Evolutionary conservation across 2,113 vertebrate genomes (phyloP), one percentile per base, ranked within the genome.

Genomic region (Pseudonaja textilis): DNA sequence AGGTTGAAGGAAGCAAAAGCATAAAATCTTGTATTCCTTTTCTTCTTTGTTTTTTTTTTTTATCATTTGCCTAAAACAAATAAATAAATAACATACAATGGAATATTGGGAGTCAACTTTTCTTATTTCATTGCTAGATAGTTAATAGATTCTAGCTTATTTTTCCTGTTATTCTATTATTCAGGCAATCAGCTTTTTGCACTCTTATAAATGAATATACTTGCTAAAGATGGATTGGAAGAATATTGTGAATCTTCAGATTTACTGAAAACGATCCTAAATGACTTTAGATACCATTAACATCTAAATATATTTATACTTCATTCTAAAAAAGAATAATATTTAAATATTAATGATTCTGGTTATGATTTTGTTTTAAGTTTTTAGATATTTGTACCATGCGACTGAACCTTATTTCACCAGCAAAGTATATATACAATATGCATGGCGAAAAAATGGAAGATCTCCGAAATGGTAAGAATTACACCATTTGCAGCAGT

Each of bases 321-420:
- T 88, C 57, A 55, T 47, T 87, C 16, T 55, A 22, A 50, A 4
- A 25, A 54, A 88, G 16, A 6, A 3, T 4, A 94, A 89, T 91
- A 56, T 42, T 93, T 56, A 54, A 1, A 2, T 39, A 81, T 93
- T 54, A 93, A 12, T 56, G 87, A 91, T 50, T 90, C 0, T 11
- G 93, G 87, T 89, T 89, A 1, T 69, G 91, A 25, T 18, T 61
- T 93, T 91, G 1, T 86, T 0, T 86, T 0, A 94, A 96, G 93
- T 89, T 97, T 97, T 96, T 97, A 95, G 96, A 93, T 94, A 89
- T 69, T 89, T 97, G 92, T 26, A 96, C 92, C 61, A 50, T 92
- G n/a, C 96, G 34, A 93, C 64, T 97, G 86, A 96, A 92, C 29
- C 87, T 96, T 91, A 56, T 90, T 94, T 95, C 92, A 91, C 57